phyloP scores from a whole-genome alignment of 2,113 vertebrate genomes.

The Gobius niger region DNA sequence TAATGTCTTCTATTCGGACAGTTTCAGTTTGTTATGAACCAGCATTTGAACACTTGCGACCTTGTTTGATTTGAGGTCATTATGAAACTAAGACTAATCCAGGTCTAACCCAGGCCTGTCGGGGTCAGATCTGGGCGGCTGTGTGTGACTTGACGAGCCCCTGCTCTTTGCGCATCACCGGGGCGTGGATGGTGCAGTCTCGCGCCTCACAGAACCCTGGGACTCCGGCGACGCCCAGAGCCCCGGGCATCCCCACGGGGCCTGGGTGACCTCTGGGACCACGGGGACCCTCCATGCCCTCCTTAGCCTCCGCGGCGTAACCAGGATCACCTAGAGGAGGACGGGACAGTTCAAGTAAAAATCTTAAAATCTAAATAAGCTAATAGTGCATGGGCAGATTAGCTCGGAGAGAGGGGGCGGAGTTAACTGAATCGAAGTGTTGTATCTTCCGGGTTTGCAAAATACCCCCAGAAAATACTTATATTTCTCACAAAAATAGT shows the following conservation, averaged over 20 bases:
- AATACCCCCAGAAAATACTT: no score
- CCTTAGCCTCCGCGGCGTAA: constrained; percentile 59
- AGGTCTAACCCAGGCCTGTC: background rate
- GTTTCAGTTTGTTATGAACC: no score
- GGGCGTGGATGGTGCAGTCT: constrained; percentile 70
- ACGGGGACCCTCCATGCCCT: constrained; percentile 64
- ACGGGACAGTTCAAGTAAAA: background rate
- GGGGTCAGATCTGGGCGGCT: constrained; percentile 58
- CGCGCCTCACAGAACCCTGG: constrained; percentile 74
- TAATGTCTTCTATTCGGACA: no score
- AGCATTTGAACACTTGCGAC: no score
- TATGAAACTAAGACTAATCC: background rate
- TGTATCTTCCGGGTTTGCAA: no score
- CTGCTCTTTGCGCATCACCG: constrained; percentile 73
- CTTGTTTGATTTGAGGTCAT: no score
- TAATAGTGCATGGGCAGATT: no score
- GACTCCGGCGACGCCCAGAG: constrained; percentile 54
- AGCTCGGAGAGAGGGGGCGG: no score
- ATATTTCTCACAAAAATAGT: no score
- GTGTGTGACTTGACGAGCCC: constrained; percentile 74
- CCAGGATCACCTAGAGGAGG: constrained; percentile 66
- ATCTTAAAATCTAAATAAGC: no score
- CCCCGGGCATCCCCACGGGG: constrained; percentile 52
- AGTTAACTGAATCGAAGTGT: no score
- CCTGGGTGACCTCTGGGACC: constrained; percentile 70